These are phyloP conservation scores for Camponotus fellah DNA, from an alignment of 2,888 invertebrate species.

Conservation along the genomic window DNA sequence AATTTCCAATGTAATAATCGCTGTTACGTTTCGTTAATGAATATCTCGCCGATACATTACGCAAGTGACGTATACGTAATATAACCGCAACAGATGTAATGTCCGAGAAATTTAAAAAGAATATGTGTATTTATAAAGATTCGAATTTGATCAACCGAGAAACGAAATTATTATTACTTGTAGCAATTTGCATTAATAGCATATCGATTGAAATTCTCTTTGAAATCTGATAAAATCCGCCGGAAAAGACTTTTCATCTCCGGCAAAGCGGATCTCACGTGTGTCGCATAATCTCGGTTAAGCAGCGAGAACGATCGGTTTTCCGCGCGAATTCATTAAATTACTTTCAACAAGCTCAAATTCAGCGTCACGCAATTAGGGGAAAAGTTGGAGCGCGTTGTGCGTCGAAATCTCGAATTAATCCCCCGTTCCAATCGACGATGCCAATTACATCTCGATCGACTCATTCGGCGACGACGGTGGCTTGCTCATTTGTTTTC, in stretches of 20 bases:
- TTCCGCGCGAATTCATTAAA: constrained; percentile 34
- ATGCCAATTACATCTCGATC: constrained; percentile 55
- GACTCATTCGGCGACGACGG: not conserved
- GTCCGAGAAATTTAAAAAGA: not conserved
- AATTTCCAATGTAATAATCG: constrained; percentile 30
- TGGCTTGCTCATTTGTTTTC: constrained; percentile 38
- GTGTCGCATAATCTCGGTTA: constrained; percentile 25
- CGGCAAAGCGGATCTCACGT: not conserved
- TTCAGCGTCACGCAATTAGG: constrained; percentile 31
- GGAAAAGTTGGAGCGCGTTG: not conserved
- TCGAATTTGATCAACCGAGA: not conserved
- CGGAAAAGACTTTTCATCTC: not conserved
- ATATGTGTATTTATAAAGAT: not conserved
- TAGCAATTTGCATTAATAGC: not conserved
- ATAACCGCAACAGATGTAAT: not conserved
- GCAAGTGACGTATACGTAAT: not conserved
- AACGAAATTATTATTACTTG: not conserved
- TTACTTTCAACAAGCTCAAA: constrained; percentile 21
- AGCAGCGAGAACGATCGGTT: constrained; percentile 16
- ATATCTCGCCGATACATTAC: not conserved
- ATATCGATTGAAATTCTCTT: not conserved
- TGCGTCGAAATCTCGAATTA: constrained; percentile 36
- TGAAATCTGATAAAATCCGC: not conserved
- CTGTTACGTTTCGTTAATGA: not conserved
- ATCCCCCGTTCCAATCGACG: constrained; percentile 16